Conservation (phyloP, 2,797 vertebrate species). For the Arctocebus calabarensis region DNA sequence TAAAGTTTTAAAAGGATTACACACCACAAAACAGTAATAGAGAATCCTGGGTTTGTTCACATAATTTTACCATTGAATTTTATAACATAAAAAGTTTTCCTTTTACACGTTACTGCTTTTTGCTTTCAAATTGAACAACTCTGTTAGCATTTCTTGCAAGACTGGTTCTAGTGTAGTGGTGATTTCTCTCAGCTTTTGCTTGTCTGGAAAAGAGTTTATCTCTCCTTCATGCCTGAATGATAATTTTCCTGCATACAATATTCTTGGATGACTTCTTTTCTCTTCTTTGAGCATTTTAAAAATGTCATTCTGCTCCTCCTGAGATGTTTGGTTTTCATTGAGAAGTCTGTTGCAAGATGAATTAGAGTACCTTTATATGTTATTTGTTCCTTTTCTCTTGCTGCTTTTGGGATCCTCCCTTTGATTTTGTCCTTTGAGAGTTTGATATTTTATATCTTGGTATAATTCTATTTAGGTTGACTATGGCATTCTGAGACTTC, state of each 20-base stretch:
- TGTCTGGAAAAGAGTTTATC: background rate
- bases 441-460: background rate
- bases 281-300: background rate
- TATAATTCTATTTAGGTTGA: background rate
- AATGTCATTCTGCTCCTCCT: background rate
- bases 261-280: background rate
- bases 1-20: background rate
- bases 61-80: background rate
- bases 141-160: background rate
- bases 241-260: background rate
- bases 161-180: background rate
- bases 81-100: background rate
- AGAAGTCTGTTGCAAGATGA: background rate
- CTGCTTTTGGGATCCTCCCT: background rate
- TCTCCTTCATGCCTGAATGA: background rate
- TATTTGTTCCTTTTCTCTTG: background rate
- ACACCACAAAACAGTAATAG: background rate
- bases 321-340: background rate
- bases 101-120: background rate
- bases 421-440: background rate
- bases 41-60: background rate
- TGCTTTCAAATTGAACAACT: background rate
- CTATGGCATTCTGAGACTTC: background rate
- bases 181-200: background rate
- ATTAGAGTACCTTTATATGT: background rate